Evolutionary conservation across 2,113 vertebrate species (phyloP).

Genomic region (Strix aluco): DNA sequence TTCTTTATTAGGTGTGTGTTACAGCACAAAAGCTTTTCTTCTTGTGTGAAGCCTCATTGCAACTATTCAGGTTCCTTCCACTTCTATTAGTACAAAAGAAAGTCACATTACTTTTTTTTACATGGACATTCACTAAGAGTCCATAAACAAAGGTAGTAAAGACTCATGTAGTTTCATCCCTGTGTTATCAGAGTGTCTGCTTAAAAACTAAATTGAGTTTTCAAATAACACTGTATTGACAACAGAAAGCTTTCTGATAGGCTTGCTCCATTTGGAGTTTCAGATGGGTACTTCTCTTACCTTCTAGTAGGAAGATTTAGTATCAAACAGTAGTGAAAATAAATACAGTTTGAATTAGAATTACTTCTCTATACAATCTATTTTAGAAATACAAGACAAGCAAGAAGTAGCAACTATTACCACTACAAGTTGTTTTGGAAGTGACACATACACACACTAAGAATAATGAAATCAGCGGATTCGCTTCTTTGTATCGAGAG

Average conservation of each 20-base stretch:
- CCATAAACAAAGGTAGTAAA: neutral
- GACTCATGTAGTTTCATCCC: neutral
- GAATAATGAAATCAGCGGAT: neutral
- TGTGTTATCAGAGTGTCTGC: neutral
- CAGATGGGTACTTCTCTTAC: neutral
- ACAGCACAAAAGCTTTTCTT: neutral
- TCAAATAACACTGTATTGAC: neutral
- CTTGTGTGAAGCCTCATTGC: neutral
- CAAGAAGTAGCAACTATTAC: neutral
- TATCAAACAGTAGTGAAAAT: neutral
- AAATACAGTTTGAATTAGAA: neutral
- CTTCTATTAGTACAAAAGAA: neutral
- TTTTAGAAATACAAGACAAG: neutral
- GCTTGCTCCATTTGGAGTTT: neutral
- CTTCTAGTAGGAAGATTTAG: neutral
- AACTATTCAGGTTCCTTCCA: neutral
- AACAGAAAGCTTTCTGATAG: neutral
- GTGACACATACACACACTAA: rapidly evolving
- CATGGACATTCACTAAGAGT: neutral
- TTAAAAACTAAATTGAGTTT: neutral
- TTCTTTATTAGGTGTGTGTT: neutral
- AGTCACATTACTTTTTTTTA: neutral
- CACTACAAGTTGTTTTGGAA: neutral
- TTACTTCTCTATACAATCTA: neutral
- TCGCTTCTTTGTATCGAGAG: neutral